Conservation (phyloP, 2,797 vertebrate species). For the Lagodon rhomboides region DNA sequence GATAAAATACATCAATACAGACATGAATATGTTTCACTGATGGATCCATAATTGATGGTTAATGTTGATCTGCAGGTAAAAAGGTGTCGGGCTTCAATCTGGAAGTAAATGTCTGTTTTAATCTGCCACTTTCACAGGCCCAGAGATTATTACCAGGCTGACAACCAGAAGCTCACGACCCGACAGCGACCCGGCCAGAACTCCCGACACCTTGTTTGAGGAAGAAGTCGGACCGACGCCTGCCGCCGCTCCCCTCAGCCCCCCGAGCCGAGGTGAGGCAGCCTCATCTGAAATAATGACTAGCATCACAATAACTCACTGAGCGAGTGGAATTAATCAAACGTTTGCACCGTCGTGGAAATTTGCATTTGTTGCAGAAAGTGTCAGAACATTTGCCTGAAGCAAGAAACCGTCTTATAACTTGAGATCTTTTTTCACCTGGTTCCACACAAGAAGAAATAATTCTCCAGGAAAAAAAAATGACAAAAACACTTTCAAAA, state of each 20-base stretch:
- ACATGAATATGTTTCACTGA: too few species aligned
- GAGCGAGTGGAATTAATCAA: not conserved
- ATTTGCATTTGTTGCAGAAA: constrained; percentile 7
- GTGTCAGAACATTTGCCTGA: not conserved
- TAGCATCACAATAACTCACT: not conserved
- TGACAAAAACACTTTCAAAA: too few species aligned
- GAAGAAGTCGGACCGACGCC: not conserved
- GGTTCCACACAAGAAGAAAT: too few species aligned
- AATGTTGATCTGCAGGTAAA: too few species aligned
- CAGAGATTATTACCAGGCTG: not conserved
- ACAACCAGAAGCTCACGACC: not conserved
- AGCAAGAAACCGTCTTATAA: not conserved
- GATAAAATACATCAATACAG: too few species aligned
- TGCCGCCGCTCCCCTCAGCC: not conserved
- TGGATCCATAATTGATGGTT: too few species aligned
- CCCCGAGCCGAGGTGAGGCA: constrained; percentile 29
- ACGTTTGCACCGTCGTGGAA: not conserved
- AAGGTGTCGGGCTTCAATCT: too few species aligned
- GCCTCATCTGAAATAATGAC: not conserved
- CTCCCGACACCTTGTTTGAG: not conserved
- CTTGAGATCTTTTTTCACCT: too few species aligned
- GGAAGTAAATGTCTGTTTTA: not conserved
- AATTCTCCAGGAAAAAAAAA: too few species aligned
- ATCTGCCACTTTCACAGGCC: constrained; percentile 19
- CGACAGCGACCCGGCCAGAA: not conserved